Percentiles rank a stretch among this genome's conserved stretches.
Evolutionary conservation across 1,140 invertebrate genomes (phyloP).

Genomic region (Arctopsyche grandis): DNA sequence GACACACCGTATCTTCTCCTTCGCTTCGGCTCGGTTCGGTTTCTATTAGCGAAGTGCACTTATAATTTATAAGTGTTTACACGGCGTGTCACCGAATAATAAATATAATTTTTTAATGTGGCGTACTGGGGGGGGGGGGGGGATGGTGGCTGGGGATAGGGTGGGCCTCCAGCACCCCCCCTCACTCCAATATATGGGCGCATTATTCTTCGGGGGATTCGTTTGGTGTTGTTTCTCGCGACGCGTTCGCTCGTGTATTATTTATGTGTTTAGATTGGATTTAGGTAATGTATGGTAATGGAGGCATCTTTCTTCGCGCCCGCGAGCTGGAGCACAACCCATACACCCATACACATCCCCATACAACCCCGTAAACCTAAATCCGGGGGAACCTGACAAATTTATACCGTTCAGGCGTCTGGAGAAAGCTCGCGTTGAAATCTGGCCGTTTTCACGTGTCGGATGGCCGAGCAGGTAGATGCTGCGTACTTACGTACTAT

Average conservation of each 20-base stretch:
- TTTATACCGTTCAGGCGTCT: slow-evolving; percentile 2
- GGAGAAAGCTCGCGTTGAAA: neutral
- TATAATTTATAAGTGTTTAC: slow-evolving; percentile 51
- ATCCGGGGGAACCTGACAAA: slow-evolving; percentile 27
- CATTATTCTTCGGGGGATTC: slow-evolving; percentile 52
- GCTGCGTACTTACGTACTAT: too few species aligned
- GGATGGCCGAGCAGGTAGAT: neutral
- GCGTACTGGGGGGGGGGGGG: neutral
- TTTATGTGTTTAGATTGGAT: slow-evolving; percentile 55
- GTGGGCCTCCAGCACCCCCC: neutral
- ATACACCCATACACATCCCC: neutral
- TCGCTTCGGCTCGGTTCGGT: neutral
- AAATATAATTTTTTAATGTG: slow-evolving; percentile 50
- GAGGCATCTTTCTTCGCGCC: slow-evolving; percentile 45
- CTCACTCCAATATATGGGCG: slow-evolving; percentile 24
- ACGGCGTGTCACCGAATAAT: slow-evolving; percentile 40
- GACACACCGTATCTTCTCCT: neutral
- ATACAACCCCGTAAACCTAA: slow-evolving; percentile 3
- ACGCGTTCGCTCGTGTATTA: slow-evolving; percentile 50
- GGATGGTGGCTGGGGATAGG: neutral
- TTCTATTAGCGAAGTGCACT: slow-evolving; percentile 53
- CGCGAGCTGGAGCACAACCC: neutral
- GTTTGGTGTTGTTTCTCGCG: slow-evolving; percentile 42
- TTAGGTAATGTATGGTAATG: slow-evolving; percentile 53
- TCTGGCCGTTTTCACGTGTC: neutral